Evolutionary conservation across 2,797 vertebrate genomes (phyloP), one percentile per base, ranked within the genome.

Genomic region (Carduelis carduelis): DNA sequence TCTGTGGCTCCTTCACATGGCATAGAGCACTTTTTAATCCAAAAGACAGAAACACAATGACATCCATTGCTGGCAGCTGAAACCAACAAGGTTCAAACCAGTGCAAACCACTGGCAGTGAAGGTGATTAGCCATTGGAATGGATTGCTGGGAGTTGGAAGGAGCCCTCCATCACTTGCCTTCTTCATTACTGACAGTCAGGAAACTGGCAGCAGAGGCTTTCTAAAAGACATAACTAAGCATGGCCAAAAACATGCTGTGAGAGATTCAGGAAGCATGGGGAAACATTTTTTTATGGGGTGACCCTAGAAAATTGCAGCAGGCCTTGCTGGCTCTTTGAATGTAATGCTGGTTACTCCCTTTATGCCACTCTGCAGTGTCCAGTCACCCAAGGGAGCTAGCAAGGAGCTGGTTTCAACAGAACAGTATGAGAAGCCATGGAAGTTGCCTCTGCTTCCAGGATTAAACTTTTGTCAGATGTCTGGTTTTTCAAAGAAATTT

Each of bases 401-500:
- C 11, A 80, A 89, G 27, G 49, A 77, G 20, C 18, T 26, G 32
- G 27, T 57, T 37, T 87, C 71, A 68, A 35, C 18, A 78, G 17
- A 9, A 39, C 16, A 47, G 22, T 20, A 13, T 14, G 15, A 83
- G 60, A 90, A 71, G 22, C 22, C 30, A 30, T 3, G 61, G 34
- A 37, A 78, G 11, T 56, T 75, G 9, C 22, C 22, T 57, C 14
- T 56, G 18, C 35, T 84, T 93, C 26, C 37, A 80, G 66, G 27
- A 53, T 50, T 57, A 79, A 60, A 43, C 12, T 79, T 80, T 27
- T 53, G 23, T 53, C 26, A 2, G 1, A 34, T 17, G 24, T 34
- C 60, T 77, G 34, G 8, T 23, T 28, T 89, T 35, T 59, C 28
- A 82, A 70, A 87, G 27, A 89, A 86, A 82, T 87, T 66, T 41